Evolutionary conservation across 2,113 vertebrate species (phyloP).

Genomic region (Merops nubicus): DNA sequence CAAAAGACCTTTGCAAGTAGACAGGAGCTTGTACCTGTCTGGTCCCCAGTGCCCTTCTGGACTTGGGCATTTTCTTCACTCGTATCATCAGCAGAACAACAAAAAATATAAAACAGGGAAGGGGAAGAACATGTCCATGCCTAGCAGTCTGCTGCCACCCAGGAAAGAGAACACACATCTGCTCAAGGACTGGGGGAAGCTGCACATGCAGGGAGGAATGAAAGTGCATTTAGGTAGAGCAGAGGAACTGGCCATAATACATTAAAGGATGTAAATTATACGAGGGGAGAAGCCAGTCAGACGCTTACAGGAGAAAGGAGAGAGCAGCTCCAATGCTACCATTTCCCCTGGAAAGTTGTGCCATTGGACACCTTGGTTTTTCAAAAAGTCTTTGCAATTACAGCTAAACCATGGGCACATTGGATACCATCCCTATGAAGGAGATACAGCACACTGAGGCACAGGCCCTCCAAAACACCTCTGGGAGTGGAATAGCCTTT

Average conservation of each 20-base stretch:
- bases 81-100: background rate
- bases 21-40: background rate
- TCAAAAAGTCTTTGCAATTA: background rate
- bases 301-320: background rate
- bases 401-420: background rate
- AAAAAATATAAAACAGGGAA: background rate
- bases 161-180: background rate
- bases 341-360: background rate
- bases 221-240: background rate
- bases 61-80: background rate
- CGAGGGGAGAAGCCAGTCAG: background rate
- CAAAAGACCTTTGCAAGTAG: background rate
- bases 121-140: background rate
- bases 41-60: background rate
- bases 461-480: background rate
- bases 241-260: background rate
- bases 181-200: background rate
- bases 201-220: fast-evolving
- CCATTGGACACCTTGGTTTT: fast-evolving
- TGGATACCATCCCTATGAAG: fast-evolving
- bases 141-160: background rate
- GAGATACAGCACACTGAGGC: background rate
- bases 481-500: background rate
- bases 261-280: background rate
- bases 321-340: background rate